Evolutionary conservation across 2,113 vertebrate species (phyloP).

Genomic region (Perca schrenkii): DNA sequence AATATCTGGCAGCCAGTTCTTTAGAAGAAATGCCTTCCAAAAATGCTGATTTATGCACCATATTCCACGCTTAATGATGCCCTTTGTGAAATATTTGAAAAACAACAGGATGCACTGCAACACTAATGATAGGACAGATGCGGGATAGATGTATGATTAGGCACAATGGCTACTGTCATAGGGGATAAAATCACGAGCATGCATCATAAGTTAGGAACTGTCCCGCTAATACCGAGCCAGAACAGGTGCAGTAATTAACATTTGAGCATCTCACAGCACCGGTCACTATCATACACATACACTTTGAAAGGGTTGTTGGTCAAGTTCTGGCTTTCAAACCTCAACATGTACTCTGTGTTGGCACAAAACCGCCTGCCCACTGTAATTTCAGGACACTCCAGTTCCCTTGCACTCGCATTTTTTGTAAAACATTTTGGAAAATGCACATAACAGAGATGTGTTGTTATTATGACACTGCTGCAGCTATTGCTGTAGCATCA

Average conservation of each 20-base stretch:
- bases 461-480: slow-evolving; percentile 4
- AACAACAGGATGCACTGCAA: background rate
- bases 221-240: background rate
- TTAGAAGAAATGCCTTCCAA: background rate
- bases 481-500: background rate
- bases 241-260: background rate
- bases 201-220: background rate
- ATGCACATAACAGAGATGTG: slow-evolving; percentile 14
- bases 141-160: no score
- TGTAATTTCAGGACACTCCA: slow-evolving; percentile 10
- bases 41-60: background rate
- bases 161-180: background rate
- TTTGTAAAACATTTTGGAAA: slow-evolving; percentile 20
- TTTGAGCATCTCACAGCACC: slow-evolving; percentile 2
- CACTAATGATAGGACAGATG: background rate
- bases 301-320: background rate
- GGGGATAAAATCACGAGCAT: background rate
- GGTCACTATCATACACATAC: background rate
- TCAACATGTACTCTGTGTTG: slow-evolving; percentile 35
- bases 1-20: background rate
- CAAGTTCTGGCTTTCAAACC: slow-evolving; percentile 24
- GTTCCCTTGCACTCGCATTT: slow-evolving; percentile 20
- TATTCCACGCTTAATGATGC: background rate
- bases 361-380: slow-evolving; percentile 10
- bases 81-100: background rate